A percentile compares a stretch with the other conserved stretches of the same genome.
These are phyloP conservation scores for Buceros bicornis DNA, from an alignment of 2,797 vertebrate genomes.

Conservation along the genomic window DNA sequence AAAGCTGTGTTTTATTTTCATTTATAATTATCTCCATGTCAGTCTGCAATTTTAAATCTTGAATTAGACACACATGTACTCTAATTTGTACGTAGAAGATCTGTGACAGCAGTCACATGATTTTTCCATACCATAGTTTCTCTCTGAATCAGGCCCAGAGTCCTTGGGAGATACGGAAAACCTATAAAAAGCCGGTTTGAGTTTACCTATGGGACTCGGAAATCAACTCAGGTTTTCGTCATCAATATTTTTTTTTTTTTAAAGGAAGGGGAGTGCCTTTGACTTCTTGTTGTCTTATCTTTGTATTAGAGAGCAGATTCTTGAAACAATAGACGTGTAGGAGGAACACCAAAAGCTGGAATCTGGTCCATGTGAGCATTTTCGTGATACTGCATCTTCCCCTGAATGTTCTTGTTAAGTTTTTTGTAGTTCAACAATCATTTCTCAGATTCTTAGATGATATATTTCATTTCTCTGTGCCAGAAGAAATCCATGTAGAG, in stretches of 20 bases:
- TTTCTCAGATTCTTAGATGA: background rate
- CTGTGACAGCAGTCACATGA: constrained; percentile 72
- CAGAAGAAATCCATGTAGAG: background rate
- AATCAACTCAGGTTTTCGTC: background rate
- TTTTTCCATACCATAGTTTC: constrained; percentile 60
- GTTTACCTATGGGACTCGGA: constrained; percentile 3
- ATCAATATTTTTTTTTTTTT: background rate
- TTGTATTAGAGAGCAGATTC: background rate
- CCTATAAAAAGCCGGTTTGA: background rate
- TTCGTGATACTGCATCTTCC: background rate
- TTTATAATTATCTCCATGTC: constrained; percentile 78
- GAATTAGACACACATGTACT: constrained; percentile 79
- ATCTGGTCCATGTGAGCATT: background rate
- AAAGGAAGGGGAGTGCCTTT: background rate
- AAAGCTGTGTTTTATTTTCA: constrained; percentile 76
- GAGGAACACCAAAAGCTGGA: background rate
- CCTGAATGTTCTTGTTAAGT: background rate
- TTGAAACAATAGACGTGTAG: background rate
- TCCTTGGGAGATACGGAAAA: constrained; percentile 54
- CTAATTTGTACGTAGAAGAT: constrained; percentile 73
- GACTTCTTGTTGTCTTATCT: background rate
- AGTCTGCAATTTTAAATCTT: constrained; percentile 77
- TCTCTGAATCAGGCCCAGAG: constrained; percentile 27
- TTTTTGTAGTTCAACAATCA: constrained; percentile 1
- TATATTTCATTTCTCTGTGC: background rate